Conservation (phyloP, 2,113 vertebrate genomes). For the Cnemophilus loriae region DNA sequence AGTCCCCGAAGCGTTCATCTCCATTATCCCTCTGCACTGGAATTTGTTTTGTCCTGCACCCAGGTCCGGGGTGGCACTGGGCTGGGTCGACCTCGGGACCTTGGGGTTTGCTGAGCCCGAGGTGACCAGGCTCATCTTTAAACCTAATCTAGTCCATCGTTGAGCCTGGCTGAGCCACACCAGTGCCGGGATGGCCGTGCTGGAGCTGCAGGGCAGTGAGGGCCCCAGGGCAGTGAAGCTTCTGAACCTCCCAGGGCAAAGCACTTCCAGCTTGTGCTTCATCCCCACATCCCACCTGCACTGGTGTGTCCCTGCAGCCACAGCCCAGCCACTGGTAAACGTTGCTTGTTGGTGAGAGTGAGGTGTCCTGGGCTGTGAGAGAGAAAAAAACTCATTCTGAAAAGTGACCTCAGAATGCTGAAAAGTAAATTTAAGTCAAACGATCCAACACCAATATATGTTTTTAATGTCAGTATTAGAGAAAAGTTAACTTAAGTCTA, state of each 20-base stretch:
- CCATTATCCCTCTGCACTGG: neutral
- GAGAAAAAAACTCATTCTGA: neutral
- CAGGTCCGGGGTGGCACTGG: rapidly evolving
- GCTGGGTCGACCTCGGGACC: neutral
- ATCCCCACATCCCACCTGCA: neutral
- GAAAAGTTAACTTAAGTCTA: neutral
- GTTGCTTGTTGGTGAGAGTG: rapidly evolving
- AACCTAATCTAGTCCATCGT: neutral
- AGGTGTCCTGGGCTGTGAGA: neutral
- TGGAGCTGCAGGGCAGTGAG: neutral
- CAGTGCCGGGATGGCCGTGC: rapidly evolving
- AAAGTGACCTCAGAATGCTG: neutral
- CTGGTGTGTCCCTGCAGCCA: rapidly evolving
- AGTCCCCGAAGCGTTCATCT: rapidly evolving
- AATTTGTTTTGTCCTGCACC: neutral
- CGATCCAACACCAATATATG: neutral
- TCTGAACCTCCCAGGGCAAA: neutral
- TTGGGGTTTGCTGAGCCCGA: neutral
- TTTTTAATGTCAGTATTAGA: neutral
- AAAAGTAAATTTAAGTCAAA: neutral
- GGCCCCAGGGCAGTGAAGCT: neutral
- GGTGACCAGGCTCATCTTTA: neutral
- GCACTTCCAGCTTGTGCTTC: neutral
- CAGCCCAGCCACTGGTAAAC: neutral
- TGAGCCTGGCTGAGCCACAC: neutral